These are phyloP conservation scores for Threskiornis aethiopicus DNA, from an alignment of 2,797 vertebrate species.

Conservation along the genomic window DNA sequence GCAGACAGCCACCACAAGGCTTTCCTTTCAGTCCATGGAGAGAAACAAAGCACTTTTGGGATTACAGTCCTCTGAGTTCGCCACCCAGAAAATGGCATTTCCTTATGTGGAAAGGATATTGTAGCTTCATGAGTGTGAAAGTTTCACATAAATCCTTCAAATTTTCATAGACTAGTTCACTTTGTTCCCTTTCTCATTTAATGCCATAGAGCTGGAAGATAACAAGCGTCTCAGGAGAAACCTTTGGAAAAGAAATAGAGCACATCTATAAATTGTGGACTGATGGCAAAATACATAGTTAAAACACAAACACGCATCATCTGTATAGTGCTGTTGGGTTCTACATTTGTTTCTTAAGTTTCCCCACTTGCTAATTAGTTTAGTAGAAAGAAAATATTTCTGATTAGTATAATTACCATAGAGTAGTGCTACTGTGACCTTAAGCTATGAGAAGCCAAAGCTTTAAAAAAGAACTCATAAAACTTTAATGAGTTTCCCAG, in stretches of 20 bases:
- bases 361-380: background rate
- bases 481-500: slow-evolving; percentile 4
- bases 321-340: background rate
- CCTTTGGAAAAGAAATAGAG: background rate
- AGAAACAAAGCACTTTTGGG: background rate
- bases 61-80: background rate
- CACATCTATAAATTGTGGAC: background rate
- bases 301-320: background rate
- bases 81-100: background rate
- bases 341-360: background rate
- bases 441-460: background rate
- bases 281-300: background rate
- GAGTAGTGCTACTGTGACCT: background rate
- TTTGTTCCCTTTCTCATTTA: background rate
- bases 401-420: background rate
- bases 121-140: background rate
- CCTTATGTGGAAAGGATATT: background rate
- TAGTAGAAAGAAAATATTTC: background rate
- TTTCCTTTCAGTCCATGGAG: background rate
- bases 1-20: background rate
- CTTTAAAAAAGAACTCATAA: background rate
- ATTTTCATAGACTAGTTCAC: background rate
- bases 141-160: background rate
- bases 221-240: background rate
- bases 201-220: background rate